Conservation (phyloP, 2,888 invertebrate species). For the Periphyllus acericola region DNA sequence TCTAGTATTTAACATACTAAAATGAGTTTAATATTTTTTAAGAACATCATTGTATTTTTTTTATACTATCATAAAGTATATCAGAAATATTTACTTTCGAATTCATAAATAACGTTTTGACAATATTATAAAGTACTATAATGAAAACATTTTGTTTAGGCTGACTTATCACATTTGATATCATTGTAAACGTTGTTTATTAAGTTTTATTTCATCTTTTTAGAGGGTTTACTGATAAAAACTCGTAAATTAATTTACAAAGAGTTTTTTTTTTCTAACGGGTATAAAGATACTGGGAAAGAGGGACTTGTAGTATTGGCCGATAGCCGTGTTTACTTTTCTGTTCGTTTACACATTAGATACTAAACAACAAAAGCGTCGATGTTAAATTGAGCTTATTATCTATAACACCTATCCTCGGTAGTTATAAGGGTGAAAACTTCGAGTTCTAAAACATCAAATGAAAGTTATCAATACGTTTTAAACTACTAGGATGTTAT, state of each 20-base stretch:
- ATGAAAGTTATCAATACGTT: not conserved
- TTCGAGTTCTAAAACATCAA: not conserved
- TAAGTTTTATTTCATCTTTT: not conserved
- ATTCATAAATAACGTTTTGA: too few species aligned
- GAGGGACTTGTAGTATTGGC: not conserved
- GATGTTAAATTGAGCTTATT: slow-evolving; percentile 35
- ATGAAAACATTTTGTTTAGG: not conserved
- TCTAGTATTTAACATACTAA: too few species aligned
- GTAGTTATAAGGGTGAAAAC: not conserved
- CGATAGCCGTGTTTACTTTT: not conserved
- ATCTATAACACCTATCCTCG: not conserved
- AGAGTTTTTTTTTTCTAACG: not conserved
- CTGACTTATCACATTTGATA: not conserved
- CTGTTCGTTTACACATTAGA: not conserved
- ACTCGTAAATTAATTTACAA: not conserved
- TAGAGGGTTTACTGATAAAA: slow-evolving; percentile 22
- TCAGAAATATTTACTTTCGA: too few species aligned
- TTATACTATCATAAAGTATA: too few species aligned
- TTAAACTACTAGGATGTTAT: not conserved
- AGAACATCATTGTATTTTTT: too few species aligned
- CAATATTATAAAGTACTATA: too few species aligned
- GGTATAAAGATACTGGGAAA: not conserved
- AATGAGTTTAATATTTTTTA: too few species aligned
- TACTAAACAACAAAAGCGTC: not conserved
- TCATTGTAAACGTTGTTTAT: not conserved